A percentile compares a stretch with the other conserved stretches of the same genome.
These are phyloP conservation scores for Macrochelys suwanniensis DNA, from an alignment of 2,797 vertebrate species.

Conservation along the genomic window DNA sequence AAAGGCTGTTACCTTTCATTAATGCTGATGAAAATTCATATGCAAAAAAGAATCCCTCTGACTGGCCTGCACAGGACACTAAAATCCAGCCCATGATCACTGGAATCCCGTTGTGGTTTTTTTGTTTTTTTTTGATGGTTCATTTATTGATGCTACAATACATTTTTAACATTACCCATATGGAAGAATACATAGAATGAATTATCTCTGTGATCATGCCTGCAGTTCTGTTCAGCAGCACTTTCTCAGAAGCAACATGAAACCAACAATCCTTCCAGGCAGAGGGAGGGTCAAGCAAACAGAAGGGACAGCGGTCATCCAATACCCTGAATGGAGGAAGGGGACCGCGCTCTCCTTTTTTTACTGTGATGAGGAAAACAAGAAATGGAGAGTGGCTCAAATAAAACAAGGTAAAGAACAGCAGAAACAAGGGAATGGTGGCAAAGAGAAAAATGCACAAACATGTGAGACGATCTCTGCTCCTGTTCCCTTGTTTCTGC, in stretches of 20 bases:
- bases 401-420: not conserved
- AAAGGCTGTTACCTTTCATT: not conserved
- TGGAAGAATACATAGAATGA: not conserved
- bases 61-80: not conserved
- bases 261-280: not conserved
- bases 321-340: not conserved
- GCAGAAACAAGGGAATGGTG: not conserved
- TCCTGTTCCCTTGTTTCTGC: not conserved
- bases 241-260: slow-evolving; percentile 30
- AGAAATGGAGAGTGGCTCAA: slow-evolving; percentile 1
- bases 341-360: not conserved
- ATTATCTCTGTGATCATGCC: not conserved
- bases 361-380: not conserved
- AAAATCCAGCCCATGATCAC: not conserved
- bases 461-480: not conserved
- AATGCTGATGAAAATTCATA: not conserved
- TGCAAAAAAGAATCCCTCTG: not conserved
- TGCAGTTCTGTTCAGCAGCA: not conserved
- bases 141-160: not conserved
- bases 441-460: not conserved
- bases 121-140: not conserved
- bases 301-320: not conserved
- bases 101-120: not conserved
- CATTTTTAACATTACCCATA: not conserved
- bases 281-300: not conserved